These are phyloP conservation scores for Zophobas atratus DNA, from an alignment of 1,140 invertebrate species.

Conservation along the genomic window DNA sequence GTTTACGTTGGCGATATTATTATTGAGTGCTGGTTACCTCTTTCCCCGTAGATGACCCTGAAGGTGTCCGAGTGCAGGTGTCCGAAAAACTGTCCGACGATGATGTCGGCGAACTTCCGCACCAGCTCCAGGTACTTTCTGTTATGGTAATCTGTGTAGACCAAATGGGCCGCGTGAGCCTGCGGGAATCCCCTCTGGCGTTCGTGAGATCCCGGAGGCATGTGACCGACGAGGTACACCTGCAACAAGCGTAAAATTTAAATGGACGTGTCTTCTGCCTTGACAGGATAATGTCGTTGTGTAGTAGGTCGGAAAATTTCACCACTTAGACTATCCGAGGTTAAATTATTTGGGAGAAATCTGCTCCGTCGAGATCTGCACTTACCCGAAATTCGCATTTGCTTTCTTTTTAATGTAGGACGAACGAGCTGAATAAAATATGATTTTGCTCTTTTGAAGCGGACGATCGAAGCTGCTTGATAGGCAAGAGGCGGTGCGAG, in stretches of 20 bases:
- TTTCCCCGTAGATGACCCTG: constrained; percentile 84
- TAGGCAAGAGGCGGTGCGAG: neutral
- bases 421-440: constrained; percentile 1
- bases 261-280: neutral
- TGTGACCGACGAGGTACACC: constrained; percentile 93
- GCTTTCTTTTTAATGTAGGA: constrained; percentile 1
- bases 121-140: constrained; percentile 81
- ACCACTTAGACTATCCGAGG: neutral
- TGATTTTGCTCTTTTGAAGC: constrained; percentile 6
- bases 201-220: constrained; percentile 90
- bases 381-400: neutral
- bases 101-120: constrained; percentile 81
- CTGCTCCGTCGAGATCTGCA: too few relatives aligned
- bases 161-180: constrained; percentile 71
- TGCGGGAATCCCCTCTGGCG: constrained; percentile 75
- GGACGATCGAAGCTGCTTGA: constrained; percentile 7
- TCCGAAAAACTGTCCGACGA: constrained; percentile 93
- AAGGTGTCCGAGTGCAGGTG: constrained; percentile 94
- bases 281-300: neutral
- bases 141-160: constrained; percentile 79
- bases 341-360: neutral
- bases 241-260: constrained; percentile 67
- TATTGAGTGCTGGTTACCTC: constrained; percentile 69
- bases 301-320: neutral
- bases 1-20: too few relatives aligned